Percentiles rank a stretch among this genome's conserved stretches.
phyloP scores from a whole-genome alignment of 2,113 vertebrate genomes.

The Rattus norvegicus region GRCr8 NC_086029.1:50233501-50234000 shows the following conservation, averaged over 20 bases:
- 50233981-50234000: accelerated
- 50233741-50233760: not conserved
- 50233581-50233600: not conserved
- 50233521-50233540: not conserved
- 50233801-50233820: accelerated
- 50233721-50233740: not conserved
- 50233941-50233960: not conserved
- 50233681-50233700: not conserved
- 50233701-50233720: not conserved
- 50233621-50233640: not conserved
- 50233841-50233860: accelerated
- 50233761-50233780: not conserved
- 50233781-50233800: accelerated
- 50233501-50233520: not conserved
- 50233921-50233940: too few species aligned
- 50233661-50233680: not conserved
- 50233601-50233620: not conserved
- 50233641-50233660: not conserved
- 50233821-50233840: not conserved
- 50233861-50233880: accelerated
- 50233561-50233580: not conserved
- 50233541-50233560: not conserved
- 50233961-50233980: accelerated
- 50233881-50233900: not conserved
- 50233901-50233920: not conserved